phyloP scores from a whole-genome alignment of 2,797 vertebrate species.

The Pseudochirops corinnae region DNA sequence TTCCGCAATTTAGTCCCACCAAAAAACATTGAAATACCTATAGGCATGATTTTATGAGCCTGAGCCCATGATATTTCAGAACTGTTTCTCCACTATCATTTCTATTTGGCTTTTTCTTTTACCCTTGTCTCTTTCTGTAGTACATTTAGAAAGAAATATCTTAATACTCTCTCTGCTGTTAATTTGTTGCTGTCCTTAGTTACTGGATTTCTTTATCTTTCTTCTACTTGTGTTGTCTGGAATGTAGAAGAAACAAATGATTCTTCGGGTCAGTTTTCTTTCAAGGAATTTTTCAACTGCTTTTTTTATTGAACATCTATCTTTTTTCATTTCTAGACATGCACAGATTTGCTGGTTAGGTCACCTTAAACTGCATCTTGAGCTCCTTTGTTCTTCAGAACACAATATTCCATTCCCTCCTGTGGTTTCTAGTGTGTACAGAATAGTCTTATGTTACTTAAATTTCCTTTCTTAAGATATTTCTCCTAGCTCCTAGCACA shows the following conservation, averaged over 20 bases:
- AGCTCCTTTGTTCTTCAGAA: neutral
- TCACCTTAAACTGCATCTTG: neutral
- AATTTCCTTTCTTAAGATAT: neutral
- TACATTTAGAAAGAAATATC: neutral
- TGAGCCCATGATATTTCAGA: neutral
- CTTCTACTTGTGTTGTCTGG: neutral
- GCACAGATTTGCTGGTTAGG: neutral
- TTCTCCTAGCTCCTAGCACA: neutral
- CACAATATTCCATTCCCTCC: neutral
- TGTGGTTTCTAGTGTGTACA: neutral
- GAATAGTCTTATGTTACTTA: neutral
- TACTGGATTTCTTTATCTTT: neutral
- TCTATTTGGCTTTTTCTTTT: neutral
- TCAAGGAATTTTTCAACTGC: neutral
- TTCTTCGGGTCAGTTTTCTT: neutral
- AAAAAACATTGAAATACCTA: neutral
- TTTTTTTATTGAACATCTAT: neutral
- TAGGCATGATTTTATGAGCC: neutral
- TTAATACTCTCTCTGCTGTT: neutral
- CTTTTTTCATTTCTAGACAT: neutral
- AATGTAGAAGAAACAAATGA: neutral
- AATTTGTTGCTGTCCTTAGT: neutral
- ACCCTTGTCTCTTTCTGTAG: neutral
- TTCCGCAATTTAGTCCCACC: neutral
- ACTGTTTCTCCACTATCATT: neutral